A percentile compares a stretch with the other conserved stretches of the same genome.
Evolutionary conservation across 2,797 vertebrate genomes (phyloP).

Genomic region (Sciurus carolinensis): DNA sequence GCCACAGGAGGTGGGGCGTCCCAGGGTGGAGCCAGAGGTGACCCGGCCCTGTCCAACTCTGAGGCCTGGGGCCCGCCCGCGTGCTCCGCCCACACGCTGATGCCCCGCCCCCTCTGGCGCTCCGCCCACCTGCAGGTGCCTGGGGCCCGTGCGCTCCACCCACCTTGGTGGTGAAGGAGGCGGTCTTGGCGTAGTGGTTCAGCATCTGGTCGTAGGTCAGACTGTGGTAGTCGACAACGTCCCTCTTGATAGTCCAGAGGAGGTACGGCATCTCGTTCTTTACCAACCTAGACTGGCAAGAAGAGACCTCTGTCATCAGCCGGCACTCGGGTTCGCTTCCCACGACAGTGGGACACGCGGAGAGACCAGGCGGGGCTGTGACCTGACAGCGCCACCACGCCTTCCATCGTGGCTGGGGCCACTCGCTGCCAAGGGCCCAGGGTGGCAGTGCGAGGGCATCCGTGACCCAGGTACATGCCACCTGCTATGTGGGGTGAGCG

Average conservation of each 20-base stretch:
- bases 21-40: neutral
- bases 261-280: constrained; percentile 80
- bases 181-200: constrained; percentile 82
- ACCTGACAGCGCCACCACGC: neutral
- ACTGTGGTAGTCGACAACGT: constrained; percentile 73
- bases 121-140: neutral
- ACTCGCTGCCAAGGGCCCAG: too few species aligned
- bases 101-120: neutral
- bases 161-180: constrained; percentile 87
- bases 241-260: constrained; percentile 86
- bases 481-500: accelerated
- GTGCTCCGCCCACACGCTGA: neutral
- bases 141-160: neutral
- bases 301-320: neutral
- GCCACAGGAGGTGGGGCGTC: neutral
- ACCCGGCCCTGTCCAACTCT: neutral
- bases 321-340: accelerated
- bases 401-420: neutral
- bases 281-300: constrained; percentile 85
- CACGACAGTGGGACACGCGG: accelerated
- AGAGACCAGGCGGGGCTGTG: neutral
- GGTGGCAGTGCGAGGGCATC: too few species aligned
- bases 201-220: constrained; percentile 84
- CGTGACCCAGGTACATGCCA: neutral
- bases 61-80: too few species aligned